phyloP scores from a whole-genome alignment of 2,888 invertebrate genomes.

The Spialia ferax region DNA sequence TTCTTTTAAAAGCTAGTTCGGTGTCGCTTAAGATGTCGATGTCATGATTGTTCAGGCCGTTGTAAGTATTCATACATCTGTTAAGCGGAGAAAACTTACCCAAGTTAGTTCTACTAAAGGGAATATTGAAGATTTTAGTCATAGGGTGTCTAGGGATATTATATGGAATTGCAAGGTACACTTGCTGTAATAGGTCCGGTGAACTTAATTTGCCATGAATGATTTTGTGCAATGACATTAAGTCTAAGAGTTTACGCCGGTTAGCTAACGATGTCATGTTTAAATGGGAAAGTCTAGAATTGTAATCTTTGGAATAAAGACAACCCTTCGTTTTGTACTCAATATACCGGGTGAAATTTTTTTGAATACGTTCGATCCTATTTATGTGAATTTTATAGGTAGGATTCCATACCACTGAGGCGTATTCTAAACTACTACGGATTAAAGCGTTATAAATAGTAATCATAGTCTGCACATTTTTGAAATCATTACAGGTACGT shows the following conservation, averaged over 20 bases:
- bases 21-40: slow-evolving; percentile 1
- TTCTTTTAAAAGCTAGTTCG: not conserved
- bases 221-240: not conserved
- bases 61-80: not conserved
- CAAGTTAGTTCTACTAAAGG: not conserved
- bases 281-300: slow-evolving; percentile 1
- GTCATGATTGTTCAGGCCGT: slow-evolving; percentile 2
- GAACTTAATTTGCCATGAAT: not conserved
- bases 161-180: not conserved
- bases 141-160: not conserved
- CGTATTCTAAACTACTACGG: not conserved
- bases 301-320: not conserved
- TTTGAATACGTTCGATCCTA: not conserved
- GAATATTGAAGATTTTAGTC: slow-evolving; percentile 2
- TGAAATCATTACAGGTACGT: not conserved
- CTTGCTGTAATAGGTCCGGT: not conserved
- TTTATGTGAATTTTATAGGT: not conserved
- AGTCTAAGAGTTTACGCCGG: not conserved
- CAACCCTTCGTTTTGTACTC: not conserved
- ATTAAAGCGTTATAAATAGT: slow-evolving; percentile 1
- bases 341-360: not conserved
- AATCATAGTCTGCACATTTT: not conserved
- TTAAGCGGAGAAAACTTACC: not conserved
- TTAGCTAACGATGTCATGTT: not conserved
- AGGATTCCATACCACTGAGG: slow-evolving; percentile 6